phyloP scores from a whole-genome alignment of 1,140 invertebrate genomes.

The Caenorhabditis tropicalis region DNA sequence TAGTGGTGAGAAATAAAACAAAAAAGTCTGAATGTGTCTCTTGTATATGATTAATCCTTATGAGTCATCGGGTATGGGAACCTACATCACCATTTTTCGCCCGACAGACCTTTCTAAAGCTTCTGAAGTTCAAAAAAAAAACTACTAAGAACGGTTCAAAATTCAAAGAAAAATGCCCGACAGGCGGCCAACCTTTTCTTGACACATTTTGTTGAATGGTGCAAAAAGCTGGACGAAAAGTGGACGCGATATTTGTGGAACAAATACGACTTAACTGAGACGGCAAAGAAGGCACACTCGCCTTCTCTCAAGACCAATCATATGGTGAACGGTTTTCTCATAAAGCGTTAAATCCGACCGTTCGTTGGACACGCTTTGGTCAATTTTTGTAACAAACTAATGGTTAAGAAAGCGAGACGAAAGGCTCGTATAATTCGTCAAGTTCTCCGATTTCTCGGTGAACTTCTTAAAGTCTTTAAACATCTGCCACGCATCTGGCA shows the following conservation, averaged over 20 bases:
- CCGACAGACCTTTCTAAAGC: too few relatives aligned
- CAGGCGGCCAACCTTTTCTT: neutral
- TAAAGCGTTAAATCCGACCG: constrained; percentile 20
- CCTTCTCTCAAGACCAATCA: neutral
- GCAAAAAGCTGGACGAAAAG: constrained; percentile 1
- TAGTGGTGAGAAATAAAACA: too few relatives aligned
- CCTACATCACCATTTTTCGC: too few relatives aligned
- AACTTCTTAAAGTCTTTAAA: constrained; percentile 23
- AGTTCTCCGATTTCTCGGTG: neutral
- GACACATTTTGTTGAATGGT: neutral
- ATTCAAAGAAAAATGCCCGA: neutral
- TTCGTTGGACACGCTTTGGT: neutral
- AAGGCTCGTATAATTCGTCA: constrained; percentile 32
- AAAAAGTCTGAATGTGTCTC: too few relatives aligned
- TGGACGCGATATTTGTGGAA: constrained; percentile 16
- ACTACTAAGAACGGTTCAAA: neutral
- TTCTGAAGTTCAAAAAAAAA: too few relatives aligned
- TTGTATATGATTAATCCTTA: too few relatives aligned
- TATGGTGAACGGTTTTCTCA: constrained; percentile 26
- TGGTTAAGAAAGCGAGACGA: constrained; percentile 4
- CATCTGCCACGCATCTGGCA: constrained; percentile 36
- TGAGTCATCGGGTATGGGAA: too few relatives aligned
- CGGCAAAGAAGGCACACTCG: constrained; percentile 14
- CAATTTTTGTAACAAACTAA: neutral
- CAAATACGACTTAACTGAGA: constrained; percentile 9